A percentile compares a stretch with the other conserved stretches of the same genome.
These are phyloP conservation scores for Lypha dubia DNA, from an alignment of 2,888 invertebrate genomes.

Conservation along the genomic window DNA sequence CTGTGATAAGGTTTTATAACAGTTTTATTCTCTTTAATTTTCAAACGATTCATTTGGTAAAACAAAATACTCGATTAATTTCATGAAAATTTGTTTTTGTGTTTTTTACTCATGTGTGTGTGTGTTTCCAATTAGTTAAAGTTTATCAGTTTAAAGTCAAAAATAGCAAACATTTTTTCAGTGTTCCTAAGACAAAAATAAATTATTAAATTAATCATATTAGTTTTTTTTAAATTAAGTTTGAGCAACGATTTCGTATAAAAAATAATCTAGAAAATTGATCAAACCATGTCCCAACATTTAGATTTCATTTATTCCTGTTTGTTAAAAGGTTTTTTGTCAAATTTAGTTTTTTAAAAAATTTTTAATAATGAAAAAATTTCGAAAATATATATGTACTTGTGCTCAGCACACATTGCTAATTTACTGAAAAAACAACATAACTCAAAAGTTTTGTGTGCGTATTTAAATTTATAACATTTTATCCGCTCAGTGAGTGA, in stretches of 20 bases:
- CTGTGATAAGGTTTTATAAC: slow-evolving; percentile 12
- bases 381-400: no score
- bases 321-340: not conserved
- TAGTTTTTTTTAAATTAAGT: not conserved
- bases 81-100: not conserved
- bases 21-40: not conserved
- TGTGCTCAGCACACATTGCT: no score
- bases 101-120: slow-evolving; percentile 17
- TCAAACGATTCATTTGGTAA: not conserved
- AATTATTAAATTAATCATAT: not conserved
- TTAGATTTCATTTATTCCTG: not conserved
- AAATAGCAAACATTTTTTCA: not conserved
- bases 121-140: slow-evolving; percentile 30
- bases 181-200: slow-evolving; percentile 31
- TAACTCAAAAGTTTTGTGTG: no score
- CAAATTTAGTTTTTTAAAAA: not conserved
- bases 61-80: slow-evolving; percentile 1
- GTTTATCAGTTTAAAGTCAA: slow-evolving; percentile 63
- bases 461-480: no score
- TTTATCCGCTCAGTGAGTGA: no score
- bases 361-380: no score
- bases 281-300: not conserved
- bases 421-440: no score
- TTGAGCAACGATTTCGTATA: not conserved
- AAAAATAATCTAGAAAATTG: not conserved